Percentiles rank a stretch among this genome's conserved stretches.
Conservation (phyloP, 2,797 vertebrate species). For the Monodelphis domestica region DNA sequence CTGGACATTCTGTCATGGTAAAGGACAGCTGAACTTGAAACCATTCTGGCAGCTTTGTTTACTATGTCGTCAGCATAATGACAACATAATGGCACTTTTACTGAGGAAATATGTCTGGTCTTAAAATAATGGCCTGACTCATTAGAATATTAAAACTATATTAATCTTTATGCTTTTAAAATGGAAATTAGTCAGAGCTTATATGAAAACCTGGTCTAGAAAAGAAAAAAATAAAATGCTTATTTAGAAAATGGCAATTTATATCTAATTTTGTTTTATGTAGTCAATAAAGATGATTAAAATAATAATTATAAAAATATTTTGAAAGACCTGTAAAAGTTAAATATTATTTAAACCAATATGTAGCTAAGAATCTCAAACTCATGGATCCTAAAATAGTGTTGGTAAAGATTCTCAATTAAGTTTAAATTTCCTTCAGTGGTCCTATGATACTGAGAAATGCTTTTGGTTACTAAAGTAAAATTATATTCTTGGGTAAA, state of each 20-base stretch:
- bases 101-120: slow-evolving; percentile 48
- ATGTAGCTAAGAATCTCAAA: not conserved
- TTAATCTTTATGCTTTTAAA: slow-evolving; percentile 55
- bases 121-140: slow-evolving; percentile 16
- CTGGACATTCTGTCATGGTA: slow-evolving; percentile 38
- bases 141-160: slow-evolving; percentile 55
- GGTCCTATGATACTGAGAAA: not conserved
- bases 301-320: slow-evolving; percentile 31
- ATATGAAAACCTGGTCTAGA: slow-evolving; percentile 6
- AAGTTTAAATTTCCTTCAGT: not conserved
- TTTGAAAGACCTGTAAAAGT: not conserved
- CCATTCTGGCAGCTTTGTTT: slow-evolving; percentile 20
- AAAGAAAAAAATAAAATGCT: not conserved
- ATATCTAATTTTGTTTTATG: slow-evolving; percentile 46
- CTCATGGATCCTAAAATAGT: not conserved
- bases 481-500: not conserved
- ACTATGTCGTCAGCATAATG: slow-evolving; percentile 51
- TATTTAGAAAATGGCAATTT: slow-evolving; percentile 38
- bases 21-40: slow-evolving; percentile 32
- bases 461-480: not conserved
- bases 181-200: slow-evolving; percentile 45
- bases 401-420: not conserved
- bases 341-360: slow-evolving; percentile 30
- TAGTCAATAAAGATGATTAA: slow-evolving; percentile 1
- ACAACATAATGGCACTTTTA: slow-evolving; percentile 58